Evolutionary conservation across 2,113 vertebrate genomes (phyloP).

Genomic region (Meles meles): DNA sequence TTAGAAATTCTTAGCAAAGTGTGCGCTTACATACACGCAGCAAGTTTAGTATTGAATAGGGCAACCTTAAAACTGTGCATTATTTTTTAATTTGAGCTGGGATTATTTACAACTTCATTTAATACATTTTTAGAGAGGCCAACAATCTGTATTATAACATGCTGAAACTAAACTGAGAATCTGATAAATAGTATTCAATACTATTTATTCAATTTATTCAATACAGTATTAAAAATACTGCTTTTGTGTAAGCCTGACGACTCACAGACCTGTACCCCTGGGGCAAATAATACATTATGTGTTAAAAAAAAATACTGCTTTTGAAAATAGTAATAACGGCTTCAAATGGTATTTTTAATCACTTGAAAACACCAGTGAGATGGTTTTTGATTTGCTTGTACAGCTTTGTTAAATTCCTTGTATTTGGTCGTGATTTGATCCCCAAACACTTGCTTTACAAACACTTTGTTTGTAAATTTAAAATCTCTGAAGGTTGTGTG

Average conservation of each 20-base stretch:
- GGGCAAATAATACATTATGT: too few relatives aligned
- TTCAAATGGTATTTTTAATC: neutral
- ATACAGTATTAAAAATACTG: neutral
- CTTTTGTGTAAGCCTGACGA: neutral
- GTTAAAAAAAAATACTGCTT: neutral
- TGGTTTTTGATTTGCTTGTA: neutral
- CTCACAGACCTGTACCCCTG: too few relatives aligned
- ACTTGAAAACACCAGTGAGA: neutral
- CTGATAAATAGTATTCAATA: conserved; percentile 12
- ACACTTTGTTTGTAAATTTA: conserved; percentile 10
- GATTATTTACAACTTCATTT: neutral
- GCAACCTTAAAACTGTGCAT: neutral
- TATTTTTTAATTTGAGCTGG: neutral
- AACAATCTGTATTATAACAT: neutral
- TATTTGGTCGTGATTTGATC: neutral
- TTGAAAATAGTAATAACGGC: neutral
- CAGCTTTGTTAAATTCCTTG: neutral
- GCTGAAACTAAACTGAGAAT: neutral
- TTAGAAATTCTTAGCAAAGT: neutral
- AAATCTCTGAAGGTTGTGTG: conserved; percentile 33
- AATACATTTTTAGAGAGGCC: neutral
- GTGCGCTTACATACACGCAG: neutral
- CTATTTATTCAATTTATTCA: too few relatives aligned
- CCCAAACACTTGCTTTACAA: conserved; percentile 4
- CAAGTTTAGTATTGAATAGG: neutral